Base-by-base conservation (phyloP, 2,888 invertebrate species). In the Prenolepis imparis region DNA sequence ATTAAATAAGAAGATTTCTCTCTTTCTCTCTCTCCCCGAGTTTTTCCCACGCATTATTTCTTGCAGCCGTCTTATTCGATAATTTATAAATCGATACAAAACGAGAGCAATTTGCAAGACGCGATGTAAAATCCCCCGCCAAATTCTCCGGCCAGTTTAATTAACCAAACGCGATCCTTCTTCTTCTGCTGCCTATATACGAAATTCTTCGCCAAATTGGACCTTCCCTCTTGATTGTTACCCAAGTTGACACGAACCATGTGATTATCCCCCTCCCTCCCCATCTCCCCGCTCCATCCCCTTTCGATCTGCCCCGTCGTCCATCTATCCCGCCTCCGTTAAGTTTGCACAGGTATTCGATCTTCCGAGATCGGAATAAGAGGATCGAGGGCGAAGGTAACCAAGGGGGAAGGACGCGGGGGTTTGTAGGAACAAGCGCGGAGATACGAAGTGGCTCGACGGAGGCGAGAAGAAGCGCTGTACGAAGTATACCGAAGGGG, bases 211-310 rank as follows among this genome's bases (percentile, higher is more conserved):
- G 24, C 44, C 28, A 78, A 70, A 78, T 70, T 78, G 70, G 70
- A 78, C 59, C 78, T 44, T 70, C 44, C 44, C 52, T 57, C 77
- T 15, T 78, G 78, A 68, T 78, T 68, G 78, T 77, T 83, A 77
- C 84, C 77, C 81, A 73, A 73, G 77, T 85, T 85, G 84, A 85
- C 85, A 83, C 80, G 84, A 81, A 84, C 84, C 86, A 84, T 85
- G 80, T 85, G 75, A 85, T 85, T 85, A 85, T 83, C 84, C 75
- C 32, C 44, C 61, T 21, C 55, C 59, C 15, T 6, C 28, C n/a
- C n/a, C n/a, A n/a, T n/a, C n/a, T 8, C 15, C 72, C 61, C 18
- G 12, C 24, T 12, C 52, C 44, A 36, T 4, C 73, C 48, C 61
- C 41, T n/a, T 64, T 63, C 75, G 77, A 61, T 32, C 66, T n/a